phyloP scores from a whole-genome alignment of 2,797 vertebrate species.

The Phoxinus dragarum region DNA sequence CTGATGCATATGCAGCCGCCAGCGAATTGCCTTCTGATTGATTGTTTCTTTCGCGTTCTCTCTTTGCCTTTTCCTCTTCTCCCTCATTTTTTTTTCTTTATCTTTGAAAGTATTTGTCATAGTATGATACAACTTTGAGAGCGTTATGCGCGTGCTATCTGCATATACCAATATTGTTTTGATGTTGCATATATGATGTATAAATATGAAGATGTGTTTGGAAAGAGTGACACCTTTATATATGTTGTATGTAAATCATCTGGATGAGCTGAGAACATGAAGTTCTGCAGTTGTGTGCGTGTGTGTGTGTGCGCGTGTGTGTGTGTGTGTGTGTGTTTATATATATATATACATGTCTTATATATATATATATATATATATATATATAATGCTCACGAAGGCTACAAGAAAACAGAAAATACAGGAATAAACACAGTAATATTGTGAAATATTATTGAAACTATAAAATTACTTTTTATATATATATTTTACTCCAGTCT shows the following conservation, averaged over 20 bases:
- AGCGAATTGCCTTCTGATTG: constrained; percentile 94
- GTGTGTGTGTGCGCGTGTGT: too few relatives aligned
- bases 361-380: too few relatives aligned
- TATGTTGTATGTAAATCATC: constrained; percentile 42
- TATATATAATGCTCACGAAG: background rate
- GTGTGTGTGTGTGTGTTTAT: too few relatives aligned
- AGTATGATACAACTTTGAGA: constrained; percentile 57
- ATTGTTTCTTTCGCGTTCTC: constrained; percentile 79
- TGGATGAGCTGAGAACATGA: background rate
- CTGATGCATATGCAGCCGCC: constrained; percentile 99
- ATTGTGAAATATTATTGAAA: background rate
- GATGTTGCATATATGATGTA: constrained; percentile 50
- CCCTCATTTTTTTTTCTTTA: constrained; percentile 49
- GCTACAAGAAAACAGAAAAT: background rate
- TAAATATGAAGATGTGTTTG: constrained; percentile 57
- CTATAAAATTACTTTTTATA: background rate
- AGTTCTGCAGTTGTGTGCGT: background rate
- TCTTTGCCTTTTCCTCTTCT: constrained; percentile 47
- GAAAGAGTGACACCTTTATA: constrained; percentile 55
- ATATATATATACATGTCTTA: too few relatives aligned
- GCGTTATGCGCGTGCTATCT: constrained; percentile 61
- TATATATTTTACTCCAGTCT: background rate
- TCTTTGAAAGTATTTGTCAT: constrained; percentile 54
- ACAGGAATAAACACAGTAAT: background rate
- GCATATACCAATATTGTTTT: constrained; percentile 64